Evolutionary conservation across 2,113 vertebrate species (phyloP).

Genomic region (Macaca nemestrina): DNA sequence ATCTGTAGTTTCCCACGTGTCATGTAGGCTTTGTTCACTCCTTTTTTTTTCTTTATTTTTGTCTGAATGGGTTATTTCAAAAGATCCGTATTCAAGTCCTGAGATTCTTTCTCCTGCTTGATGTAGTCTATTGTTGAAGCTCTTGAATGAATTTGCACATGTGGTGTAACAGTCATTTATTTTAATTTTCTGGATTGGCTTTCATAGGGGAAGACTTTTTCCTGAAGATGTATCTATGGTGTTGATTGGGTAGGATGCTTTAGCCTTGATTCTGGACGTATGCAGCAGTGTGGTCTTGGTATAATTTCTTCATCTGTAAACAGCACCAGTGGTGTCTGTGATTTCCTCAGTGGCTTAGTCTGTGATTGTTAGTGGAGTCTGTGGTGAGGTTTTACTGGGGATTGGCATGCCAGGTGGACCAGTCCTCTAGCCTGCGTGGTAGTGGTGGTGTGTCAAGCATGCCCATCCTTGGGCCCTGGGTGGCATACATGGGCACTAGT

Average conservation of each 20-base stretch:
- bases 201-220: background rate
- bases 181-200: background rate
- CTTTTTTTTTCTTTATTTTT: background rate
- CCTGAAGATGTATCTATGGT: background rate
- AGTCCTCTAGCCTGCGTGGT: background rate
- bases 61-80: background rate
- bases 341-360: background rate
- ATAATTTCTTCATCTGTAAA: background rate
- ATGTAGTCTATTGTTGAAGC: background rate
- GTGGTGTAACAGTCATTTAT: background rate
- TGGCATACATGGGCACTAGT: no score
- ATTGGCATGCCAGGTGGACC: background rate
- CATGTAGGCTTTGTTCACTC: no score
- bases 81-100: background rate
- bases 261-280: background rate
- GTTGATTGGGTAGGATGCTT: background rate
- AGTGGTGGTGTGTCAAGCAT: no score
- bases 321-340: background rate
- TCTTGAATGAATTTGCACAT: background rate
- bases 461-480: no score
- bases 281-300: no score
- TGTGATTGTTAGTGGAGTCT: background rate
- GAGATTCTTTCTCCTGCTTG: background rate
- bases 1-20: no score
- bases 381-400: background rate